Percentiles rank a stretch among this genome's conserved stretches.
These are phyloP conservation scores for Gambusia holbrooki DNA, from an alignment of 2,113 vertebrate genomes.

Conservation along the genomic window DNA sequence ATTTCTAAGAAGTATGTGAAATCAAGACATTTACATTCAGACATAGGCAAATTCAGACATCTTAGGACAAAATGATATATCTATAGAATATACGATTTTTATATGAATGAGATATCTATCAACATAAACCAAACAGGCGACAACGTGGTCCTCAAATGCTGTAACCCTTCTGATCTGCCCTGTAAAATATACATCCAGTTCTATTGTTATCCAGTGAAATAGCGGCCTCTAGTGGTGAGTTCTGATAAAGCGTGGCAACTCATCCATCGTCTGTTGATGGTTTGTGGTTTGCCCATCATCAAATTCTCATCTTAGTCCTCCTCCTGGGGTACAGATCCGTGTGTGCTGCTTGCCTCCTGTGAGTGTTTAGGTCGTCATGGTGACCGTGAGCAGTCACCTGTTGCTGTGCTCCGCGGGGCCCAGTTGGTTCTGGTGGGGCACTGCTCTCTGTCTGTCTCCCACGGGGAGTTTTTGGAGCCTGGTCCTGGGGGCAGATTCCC, in stretches of 20 bases:
- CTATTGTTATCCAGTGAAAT: slow-evolving; percentile 18
- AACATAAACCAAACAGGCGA: slow-evolving; percentile 8
- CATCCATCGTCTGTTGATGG: slow-evolving; percentile 6
- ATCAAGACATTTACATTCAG: slow-evolving; percentile 5
- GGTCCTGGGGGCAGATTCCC: slow-evolving; percentile 55
- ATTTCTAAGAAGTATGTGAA: slow-evolving; percentile 25
- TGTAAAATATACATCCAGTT: background rate
- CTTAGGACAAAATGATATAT: background rate
- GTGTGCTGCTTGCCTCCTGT: background rate
- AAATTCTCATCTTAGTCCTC: slow-evolving; percentile 7
- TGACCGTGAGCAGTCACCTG: background rate
- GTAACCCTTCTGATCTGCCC: too few relatives aligned
- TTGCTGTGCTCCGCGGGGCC: slow-evolving; percentile 16
- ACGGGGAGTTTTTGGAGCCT: slow-evolving; percentile 28
- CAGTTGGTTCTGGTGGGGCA: background rate
- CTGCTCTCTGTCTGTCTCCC: slow-evolving; percentile 11
- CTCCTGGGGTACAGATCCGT: background rate
- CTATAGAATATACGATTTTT: too few relatives aligned
- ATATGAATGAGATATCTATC: background rate
- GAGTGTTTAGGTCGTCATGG: slow-evolving; percentile 6
- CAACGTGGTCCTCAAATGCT: slow-evolving; percentile 3
- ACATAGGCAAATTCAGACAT: background rate
- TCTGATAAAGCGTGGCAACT: background rate
- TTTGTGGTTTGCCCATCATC: slow-evolving; percentile 26
- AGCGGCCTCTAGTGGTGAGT: slow-evolving; percentile 67